Evolutionary conservation across 2,888 invertebrate species (phyloP).

Genomic region (Phorcus lineatus): DNA sequence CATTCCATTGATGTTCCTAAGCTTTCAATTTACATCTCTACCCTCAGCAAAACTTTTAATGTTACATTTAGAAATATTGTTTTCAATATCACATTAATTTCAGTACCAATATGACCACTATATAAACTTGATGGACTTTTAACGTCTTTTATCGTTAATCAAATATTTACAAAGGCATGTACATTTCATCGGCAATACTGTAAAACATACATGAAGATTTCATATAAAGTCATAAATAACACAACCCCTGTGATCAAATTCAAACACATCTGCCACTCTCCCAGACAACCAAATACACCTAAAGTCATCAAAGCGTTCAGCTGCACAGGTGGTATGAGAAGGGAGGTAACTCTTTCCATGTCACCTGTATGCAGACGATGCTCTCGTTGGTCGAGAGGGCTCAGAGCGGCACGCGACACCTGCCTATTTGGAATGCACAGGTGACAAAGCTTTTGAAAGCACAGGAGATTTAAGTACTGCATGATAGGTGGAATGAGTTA

Average conservation of each 20-base stretch:
- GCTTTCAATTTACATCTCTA: no score
- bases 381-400: not conserved
- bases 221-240: slow-evolving; percentile 2
- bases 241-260: not conserved
- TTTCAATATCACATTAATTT: no score
- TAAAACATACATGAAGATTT: not conserved
- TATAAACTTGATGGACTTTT: no score
- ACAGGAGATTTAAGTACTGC: not conserved
- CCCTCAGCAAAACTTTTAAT: no score
- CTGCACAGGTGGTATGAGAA: not conserved
- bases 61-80: no score
- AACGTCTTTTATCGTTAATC: no score
- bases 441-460: slow-evolving; percentile 8
- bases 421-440: not conserved
- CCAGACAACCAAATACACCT: not conserved
- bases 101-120: no score
- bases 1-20: no score
- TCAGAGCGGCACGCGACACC: not conserved
- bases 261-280: slow-evolving; percentile 6
- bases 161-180: no score
- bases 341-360: not conserved
- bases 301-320: not conserved
- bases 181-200: no score
- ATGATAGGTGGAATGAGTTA: not conserved
- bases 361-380: not conserved